Evolutionary conservation across 2,888 invertebrate species (phyloP), one percentile per base, ranked within the genome.

Genomic region (Acholoe squamosa): DNA sequence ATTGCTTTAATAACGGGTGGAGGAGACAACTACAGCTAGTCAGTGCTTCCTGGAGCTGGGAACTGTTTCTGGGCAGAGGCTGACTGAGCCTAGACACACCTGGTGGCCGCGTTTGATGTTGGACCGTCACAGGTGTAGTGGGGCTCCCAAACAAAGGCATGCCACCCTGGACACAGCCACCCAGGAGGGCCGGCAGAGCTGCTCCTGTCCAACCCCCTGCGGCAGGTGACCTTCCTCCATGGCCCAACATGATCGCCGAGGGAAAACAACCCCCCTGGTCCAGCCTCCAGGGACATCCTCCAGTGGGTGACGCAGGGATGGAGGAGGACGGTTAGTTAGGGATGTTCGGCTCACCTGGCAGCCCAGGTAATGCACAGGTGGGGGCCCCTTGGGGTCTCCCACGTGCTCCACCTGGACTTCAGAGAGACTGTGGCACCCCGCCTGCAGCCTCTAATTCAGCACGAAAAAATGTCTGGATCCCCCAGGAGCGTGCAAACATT

Each of bases 181-280:
- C 80, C 80, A 34, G 80, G 43, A 80, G 80, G 80, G 25, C 25
- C 71, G 33, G 25, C 84, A 22, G 51, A 54, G 54, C 52, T 12
- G 54, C 16, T 34, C 16, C n/a, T 28, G 54, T 54, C 86, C 86
- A 56, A 86, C 86, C 25, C 54, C 86, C 86, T 33, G 86, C 28
- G 86, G 86, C 86, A 22, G 86, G 52, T 54, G 86, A 86, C 86
- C 86, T 86, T 86, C 86, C 86, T 86, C 86, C 52, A 56, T 28
- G 86, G 86, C 52, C 86, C 16, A 54, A 12, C 14, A 16, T 7
- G 80, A 22, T 71, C 71, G 71, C 71, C 71, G 71, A 28, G 71
- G 71, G 71, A 71, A 28, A 71, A 71, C 71, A 28, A 51, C 51
- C 43, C 43, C 43, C 34, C n/a, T n/a, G 22, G 34, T 22, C 84